These are phyloP conservation scores for Endotricha flammealis DNA, from an alignment of 2,888 invertebrate species.

Conservation along the genomic window DNA sequence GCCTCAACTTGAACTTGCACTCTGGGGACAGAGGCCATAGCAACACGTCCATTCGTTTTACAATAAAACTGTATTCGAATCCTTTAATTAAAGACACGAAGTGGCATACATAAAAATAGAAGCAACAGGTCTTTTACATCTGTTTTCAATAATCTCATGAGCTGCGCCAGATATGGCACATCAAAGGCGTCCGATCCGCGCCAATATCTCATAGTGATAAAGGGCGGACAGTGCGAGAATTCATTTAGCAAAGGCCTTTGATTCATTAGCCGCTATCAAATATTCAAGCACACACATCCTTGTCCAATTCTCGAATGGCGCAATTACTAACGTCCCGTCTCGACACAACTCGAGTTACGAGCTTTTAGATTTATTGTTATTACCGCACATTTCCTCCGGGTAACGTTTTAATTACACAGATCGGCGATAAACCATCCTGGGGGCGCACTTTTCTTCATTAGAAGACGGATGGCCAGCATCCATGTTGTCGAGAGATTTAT, in stretches of 20 bases:
- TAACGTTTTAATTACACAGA: constrained; percentile 78
- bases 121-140: too few relatives aligned
- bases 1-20: too few relatives aligned
- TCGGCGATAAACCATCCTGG: constrained; percentile 74
- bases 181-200: constrained; percentile 4
- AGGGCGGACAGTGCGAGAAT: constrained; percentile 19
- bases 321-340: constrained; percentile 44
- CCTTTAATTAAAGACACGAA: too few relatives aligned
- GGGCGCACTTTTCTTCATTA: constrained; percentile 78
- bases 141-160: too few relatives aligned
- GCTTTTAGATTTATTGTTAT: constrained; percentile 73
- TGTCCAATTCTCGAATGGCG: constrained; percentile 37
- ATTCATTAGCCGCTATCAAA: constrained; percentile 50
- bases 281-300: constrained; percentile 36
- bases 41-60: too few relatives aligned
- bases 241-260: constrained; percentile 27
- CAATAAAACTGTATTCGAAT: too few relatives aligned
- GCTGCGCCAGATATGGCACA: background rate
- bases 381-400: constrained; percentile 75
- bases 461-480: constrained; percentile 64
- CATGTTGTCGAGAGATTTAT: constrained; percentile 53
- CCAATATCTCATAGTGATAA: constrained; percentile 24
- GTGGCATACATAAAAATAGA: too few relatives aligned
- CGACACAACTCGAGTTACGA: constrained; percentile 39
- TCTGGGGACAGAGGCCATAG: too few relatives aligned